Percentiles rank a stretch among this genome's conserved stretches.
phyloP scores from a whole-genome alignment of 2,113 vertebrate genomes.

The Peromyscus polionotus region DNA sequence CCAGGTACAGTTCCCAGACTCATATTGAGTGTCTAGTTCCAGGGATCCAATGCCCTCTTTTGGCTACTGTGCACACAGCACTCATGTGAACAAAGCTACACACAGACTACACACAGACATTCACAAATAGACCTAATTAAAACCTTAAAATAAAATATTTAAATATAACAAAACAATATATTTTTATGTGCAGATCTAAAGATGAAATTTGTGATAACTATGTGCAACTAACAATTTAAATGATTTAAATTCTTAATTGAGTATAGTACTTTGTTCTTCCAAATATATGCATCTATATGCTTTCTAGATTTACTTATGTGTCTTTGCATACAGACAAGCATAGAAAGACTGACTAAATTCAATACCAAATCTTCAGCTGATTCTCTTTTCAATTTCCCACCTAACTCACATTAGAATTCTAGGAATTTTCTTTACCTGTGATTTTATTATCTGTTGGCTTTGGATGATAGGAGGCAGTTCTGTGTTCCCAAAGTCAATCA shows the following conservation, averaged over 20 bases:
- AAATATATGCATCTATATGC: not conserved
- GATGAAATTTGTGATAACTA: not conserved
- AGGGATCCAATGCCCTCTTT: not conserved
- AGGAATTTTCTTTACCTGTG: not conserved
- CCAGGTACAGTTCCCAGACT: not conserved
- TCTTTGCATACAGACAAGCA: not conserved
- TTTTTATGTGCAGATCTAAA: not conserved
- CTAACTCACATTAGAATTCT: not conserved
- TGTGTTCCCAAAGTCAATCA: not conserved
- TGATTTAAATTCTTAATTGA: not conserved
- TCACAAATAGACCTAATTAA: not conserved
- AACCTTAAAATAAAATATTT: not conserved
- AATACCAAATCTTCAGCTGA: not conserved
- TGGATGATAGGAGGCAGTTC: not conserved
- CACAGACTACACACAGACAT: not conserved
- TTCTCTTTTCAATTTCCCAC: not conserved
- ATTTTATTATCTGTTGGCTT: not conserved
- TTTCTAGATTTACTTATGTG: not conserved
- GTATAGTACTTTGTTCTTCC: not conserved
- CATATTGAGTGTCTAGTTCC: not conserved
- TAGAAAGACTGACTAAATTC: not conserved
- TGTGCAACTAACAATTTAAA: not conserved
- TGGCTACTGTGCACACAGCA: not conserved
- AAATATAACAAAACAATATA: not conserved
- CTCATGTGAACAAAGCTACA: not conserved